phyloP scores from a whole-genome alignment of 1,140 invertebrate genomes.

The Bathynomus jamesi region DNA sequence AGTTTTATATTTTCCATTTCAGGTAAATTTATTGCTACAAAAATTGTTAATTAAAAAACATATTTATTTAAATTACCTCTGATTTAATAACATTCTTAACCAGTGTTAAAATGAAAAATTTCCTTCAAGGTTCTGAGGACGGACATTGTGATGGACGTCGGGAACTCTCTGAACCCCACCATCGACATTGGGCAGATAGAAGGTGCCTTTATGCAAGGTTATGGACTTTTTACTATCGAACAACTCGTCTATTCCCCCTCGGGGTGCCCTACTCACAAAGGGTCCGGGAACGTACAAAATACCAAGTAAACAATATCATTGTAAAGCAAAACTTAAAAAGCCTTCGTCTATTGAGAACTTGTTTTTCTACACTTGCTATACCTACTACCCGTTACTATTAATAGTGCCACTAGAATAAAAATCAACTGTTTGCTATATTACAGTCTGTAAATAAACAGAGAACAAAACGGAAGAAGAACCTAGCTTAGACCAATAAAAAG shows the following conservation, averaged over 20 bases:
- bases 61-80: too few relatives aligned
- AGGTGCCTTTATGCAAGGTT: constrained; percentile 87
- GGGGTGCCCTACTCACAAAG: constrained; percentile 67
- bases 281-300: constrained; percentile 92
- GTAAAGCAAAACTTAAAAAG: not conserved
- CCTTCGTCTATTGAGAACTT: not conserved
- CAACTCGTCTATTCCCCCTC: constrained; percentile 75
- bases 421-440: not conserved
- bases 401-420: too few relatives aligned
- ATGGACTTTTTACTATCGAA: constrained; percentile 84
- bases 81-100: too few relatives aligned
- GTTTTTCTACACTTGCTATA: not conserved
- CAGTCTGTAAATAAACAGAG: not conserved
- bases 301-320: constrained; percentile 54
- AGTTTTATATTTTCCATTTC: too few relatives aligned
- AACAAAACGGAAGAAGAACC: too few relatives aligned
- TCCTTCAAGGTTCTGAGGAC: constrained; percentile 74
- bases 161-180: constrained; percentile 84
- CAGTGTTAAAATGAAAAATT: too few relatives aligned
- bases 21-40: too few relatives aligned
- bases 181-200: constrained; percentile 95
- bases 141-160: constrained; percentile 93
- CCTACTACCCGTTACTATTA: not conserved
- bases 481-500: too few relatives aligned
- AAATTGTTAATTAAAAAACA: too few relatives aligned